Percentiles rank a stretch among this genome's conserved stretches.
These are phyloP conservation scores for Galeruca laticollis DNA, from an alignment of 2,888 invertebrate species.

Conservation along the genomic window DNA sequence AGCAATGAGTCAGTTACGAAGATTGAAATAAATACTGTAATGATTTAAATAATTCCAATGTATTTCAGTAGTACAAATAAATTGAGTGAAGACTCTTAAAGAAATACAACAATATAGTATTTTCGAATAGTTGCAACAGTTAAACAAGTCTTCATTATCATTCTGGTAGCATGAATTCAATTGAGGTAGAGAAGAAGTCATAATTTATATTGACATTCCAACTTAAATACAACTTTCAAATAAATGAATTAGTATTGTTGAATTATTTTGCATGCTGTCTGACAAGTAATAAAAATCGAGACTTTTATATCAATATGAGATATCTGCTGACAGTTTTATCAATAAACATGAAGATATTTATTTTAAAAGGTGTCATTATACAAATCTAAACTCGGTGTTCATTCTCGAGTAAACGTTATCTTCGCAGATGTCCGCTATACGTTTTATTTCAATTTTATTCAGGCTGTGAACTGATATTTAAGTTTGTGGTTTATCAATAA, in stretches of 20 bases:
- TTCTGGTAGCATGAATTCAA: too few species aligned
- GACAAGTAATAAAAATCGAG: background rate
- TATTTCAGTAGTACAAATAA: too few species aligned
- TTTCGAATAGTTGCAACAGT: too few species aligned
- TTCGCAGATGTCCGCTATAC: conserved; percentile 5
- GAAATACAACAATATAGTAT: too few species aligned
- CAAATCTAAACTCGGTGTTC: conserved; percentile 21
- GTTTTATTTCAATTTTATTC: conserved; percentile 10
- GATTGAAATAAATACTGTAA: too few species aligned
- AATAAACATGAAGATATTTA: conserved; percentile 17
- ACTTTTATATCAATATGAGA: background rate
- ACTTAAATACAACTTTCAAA: background rate
- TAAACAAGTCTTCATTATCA: too few species aligned
- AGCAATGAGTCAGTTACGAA: too few species aligned
- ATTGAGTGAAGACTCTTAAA: too few species aligned
- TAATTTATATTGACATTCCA: background rate
- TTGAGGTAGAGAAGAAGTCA: too few species aligned
- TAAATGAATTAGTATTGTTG: background rate
- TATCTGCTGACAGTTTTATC: conserved; percentile 20
- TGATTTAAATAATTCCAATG: too few species aligned
- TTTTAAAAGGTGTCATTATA: conserved; percentile 23
- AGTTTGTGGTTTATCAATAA: conserved; percentile 13
- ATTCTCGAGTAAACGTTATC: conserved; percentile 14
- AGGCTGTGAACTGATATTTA: conserved; percentile 7
- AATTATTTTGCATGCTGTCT: background rate